Evolutionary conservation across 2,888 invertebrate genomes (phyloP).

Genomic region (Noctua janthe): DNA sequence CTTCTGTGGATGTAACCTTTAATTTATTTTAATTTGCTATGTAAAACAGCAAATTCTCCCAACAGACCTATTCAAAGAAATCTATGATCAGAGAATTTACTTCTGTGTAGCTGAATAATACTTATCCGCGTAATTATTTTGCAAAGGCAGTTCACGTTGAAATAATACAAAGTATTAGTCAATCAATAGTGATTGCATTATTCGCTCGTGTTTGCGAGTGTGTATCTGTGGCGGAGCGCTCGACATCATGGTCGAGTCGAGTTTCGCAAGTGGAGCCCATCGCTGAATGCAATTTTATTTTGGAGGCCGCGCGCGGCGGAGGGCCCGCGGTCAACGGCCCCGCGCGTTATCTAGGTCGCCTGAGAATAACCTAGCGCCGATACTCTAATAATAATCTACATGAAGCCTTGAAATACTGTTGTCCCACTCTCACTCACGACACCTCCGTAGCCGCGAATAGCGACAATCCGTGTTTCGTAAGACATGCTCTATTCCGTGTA

Average conservation of each 20-base stretch:
- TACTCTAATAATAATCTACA: conserved; percentile 89
- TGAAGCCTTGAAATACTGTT: conserved; percentile 84
- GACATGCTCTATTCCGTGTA: conserved; percentile 75
- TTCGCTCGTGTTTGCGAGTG: conserved; percentile 71
- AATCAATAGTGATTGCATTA: conserved; percentile 80
- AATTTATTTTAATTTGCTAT: no score
- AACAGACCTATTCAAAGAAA: conserved; percentile 21
- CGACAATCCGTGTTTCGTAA: conserved; percentile 84
- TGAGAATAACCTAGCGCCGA: conserved; percentile 90
- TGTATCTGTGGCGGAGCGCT: conserved; percentile 77
- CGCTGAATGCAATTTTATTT: conserved; percentile 90
- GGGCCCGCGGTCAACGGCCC: conserved; percentile 90
- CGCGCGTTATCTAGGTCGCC: conserved; percentile 89
- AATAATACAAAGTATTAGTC: conserved; percentile 62
- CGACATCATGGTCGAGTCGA: conserved; percentile 85
- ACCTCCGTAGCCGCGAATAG: conserved; percentile 76
- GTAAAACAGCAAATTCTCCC: neutral
- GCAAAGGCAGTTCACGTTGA: conserved; percentile 47
- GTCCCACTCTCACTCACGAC: conserved; percentile 85
- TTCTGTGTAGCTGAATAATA: conserved; percentile 7
- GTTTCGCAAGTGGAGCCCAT: conserved; percentile 90
- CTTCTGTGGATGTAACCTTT: neutral
- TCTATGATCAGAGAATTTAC: neutral
- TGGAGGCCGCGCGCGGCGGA: conserved; percentile 89
- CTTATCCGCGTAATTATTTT: conserved; percentile 29